Percentiles rank a stretch among this genome's conserved stretches.
Evolutionary conservation across 2,888 invertebrate species (phyloP).

Genomic region (Pimpla rufipes): DNA sequence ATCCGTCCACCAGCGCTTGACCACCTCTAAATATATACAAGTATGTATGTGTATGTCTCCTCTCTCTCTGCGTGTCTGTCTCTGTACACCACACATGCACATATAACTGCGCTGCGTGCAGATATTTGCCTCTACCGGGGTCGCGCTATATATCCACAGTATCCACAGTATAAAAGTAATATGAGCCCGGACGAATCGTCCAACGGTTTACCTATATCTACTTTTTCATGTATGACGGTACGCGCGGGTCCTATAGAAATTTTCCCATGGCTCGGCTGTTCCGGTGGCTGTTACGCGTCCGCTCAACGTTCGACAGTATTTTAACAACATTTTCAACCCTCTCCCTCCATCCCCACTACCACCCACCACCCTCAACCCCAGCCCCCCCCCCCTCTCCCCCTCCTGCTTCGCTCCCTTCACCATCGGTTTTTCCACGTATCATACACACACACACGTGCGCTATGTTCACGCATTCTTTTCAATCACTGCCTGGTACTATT

Average conservation of each 20-base stretch:
- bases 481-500: slow-evolving; percentile 47
- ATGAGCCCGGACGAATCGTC: slow-evolving; percentile 56
- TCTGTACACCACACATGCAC: background rate
- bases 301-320: slow-evolving; percentile 54
- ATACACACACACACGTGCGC: background rate
- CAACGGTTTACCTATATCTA: slow-evolving; percentile 54
- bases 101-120: slow-evolving; percentile 11
- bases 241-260: slow-evolving; percentile 42
- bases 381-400: background rate
- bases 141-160: slow-evolving; percentile 15
- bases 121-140: background rate
- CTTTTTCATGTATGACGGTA: slow-evolving; percentile 38
- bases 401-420: background rate
- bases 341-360: background rate
- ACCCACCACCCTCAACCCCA: background rate
- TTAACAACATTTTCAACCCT: slow-evolving; percentile 54
- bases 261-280: slow-evolving; percentile 36
- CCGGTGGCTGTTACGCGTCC: slow-evolving; percentile 42
- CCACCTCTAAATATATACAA: slow-evolving; percentile 46
- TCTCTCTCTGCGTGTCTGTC: background rate
- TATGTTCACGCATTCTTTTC: slow-evolving; percentile 42
- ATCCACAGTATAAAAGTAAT: slow-evolving; percentile 53
- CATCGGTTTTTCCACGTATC: no score
- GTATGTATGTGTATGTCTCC: background rate
- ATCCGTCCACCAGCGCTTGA: slow-evolving; percentile 56